Base-by-base conservation (phyloP, 1,140 invertebrate species). In the Diorhabda elongata region DNA sequence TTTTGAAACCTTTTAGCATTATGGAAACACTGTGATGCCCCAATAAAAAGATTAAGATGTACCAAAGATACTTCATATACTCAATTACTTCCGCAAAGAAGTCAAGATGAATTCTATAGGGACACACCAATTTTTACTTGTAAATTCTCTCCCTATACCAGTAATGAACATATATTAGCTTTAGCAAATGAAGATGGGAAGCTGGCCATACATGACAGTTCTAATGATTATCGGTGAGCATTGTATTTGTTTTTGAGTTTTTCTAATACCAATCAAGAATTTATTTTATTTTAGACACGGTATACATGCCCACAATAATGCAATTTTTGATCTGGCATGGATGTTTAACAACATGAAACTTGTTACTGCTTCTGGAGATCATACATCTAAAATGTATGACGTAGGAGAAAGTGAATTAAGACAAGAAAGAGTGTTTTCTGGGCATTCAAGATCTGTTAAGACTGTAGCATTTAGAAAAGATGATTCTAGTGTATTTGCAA, bases 241-340 rank as follows among this genome's bases (percentile, higher is more conserved):
- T 52, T 6, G 5, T 52, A 52, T 9, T 6, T 52, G 45, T 52
- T 1, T 52, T 6, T 52, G 45, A 9, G 2, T 52, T 52, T 52
- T 52, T 52, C 8, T 52, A 52, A 52, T 52, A 52, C 45, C 5
- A 52, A 52, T 6, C 45, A 6, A 52, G 8, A 5, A 5, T 52
- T 52, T 52, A 52, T 52, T 52, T 3, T 8, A 61, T 66, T 70
- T 64, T 45, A 71, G 73, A 57, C 26, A 83, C 62, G 83, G 83
- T 2, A 81, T 83, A 58, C 81, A 89, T 77, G 92, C 91, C 58
- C 94, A 97, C 80, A 85, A 86, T 71, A 96, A 96, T 86, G 93
- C 93, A 9, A 90, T 96, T 11, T 96, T 95, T 82, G 94, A 97
- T 81, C 75, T 96, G 58, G 88, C 90, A 5, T 97, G 94, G 94